Base-by-base conservation (phyloP, 30 jellyfish, hydroid and myxozoan species). In the Aurelia aurita complex sp. Pacific region DNA sequence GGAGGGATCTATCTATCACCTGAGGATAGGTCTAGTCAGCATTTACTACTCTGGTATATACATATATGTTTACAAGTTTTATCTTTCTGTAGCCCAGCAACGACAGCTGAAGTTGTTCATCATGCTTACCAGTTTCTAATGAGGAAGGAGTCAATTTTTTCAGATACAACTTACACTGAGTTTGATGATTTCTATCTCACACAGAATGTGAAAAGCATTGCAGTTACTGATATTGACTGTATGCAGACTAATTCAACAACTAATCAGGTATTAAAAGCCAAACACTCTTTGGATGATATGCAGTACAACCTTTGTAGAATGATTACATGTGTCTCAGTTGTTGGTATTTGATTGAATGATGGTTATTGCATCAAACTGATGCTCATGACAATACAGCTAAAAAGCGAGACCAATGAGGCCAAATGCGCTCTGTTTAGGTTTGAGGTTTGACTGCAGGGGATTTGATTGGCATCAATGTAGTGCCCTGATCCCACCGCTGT, bases 151-250 rank as follows among this genome's bases (percentile, higher is more conserved):
- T 57, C 89, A 5, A 64, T 81, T 19, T 50, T 85, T 16, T 80
- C 81, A 42, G 98, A 92, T 12, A 92, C 92, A n/a, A 68, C 43
- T 0, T 92, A 62, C 79, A 72, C 79, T 9, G 96, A 86, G 7
- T 92, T 92, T 82, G 96, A 77, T 54, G 77, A 80, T 60, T 77
- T 53, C 4, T 80, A 64, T 75, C 86, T 92, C 34, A 57, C 81
- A 16, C 61, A 77, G 65, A 65, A 91, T 80, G 97, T 85, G 15
- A 59, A 69, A 73, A 34, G 73, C 64, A 84, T 91, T 13, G 18
- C 78, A 23, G 52, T 91, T 38, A 70, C 84, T 33, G 97, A 91
- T 72, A 38, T 70, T 13, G 96, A 85, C 15, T 69, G 70, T 11
- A 3, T 60, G n/a, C 88, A 72, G 23, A 34, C 23, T 54, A 60